phyloP scores from a whole-genome alignment of 2,797 vertebrate species.

The Buceros bicornis region DNA sequence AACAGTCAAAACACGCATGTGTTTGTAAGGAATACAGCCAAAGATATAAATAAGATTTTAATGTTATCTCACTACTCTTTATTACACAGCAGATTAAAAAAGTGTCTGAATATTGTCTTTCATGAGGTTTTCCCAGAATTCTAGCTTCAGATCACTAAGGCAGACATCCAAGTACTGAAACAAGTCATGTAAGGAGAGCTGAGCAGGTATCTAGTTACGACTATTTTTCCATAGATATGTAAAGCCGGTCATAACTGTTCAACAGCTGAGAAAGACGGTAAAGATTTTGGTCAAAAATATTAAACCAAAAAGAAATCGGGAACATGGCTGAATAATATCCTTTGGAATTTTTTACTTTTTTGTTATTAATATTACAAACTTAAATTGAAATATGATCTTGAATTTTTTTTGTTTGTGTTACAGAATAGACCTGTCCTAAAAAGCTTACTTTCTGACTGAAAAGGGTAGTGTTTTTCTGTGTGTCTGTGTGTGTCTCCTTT shows the following conservation, averaged over 20 bases:
- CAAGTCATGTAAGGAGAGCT: not conserved
- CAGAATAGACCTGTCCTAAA: not conserved
- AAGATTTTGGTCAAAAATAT: not conserved
- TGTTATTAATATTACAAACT: not conserved
- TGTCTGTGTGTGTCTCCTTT: not conserved
- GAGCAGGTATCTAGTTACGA: not conserved
- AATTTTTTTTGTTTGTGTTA: too few species aligned
- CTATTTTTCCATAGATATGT: not conserved
- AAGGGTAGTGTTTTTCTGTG: not conserved
- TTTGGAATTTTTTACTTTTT: not conserved
- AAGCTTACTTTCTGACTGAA: not conserved
- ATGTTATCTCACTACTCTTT: rapidly evolving
- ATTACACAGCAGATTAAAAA: not conserved
- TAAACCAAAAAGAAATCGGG: not conserved
- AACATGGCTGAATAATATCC: not conserved
- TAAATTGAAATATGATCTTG: not conserved
- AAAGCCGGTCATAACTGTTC: not conserved
- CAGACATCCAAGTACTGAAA: not conserved
- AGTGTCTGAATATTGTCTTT: not conserved
- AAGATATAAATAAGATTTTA: not conserved
- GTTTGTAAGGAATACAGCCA: not conserved
- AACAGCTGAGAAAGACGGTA: not conserved
- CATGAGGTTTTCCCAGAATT: not conserved
- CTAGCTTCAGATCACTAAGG: not conserved
- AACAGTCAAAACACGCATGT: not conserved